Evolutionary conservation across 1,140 invertebrate genomes (phyloP).

Genomic region (Leptopilina clavipes): DNA sequence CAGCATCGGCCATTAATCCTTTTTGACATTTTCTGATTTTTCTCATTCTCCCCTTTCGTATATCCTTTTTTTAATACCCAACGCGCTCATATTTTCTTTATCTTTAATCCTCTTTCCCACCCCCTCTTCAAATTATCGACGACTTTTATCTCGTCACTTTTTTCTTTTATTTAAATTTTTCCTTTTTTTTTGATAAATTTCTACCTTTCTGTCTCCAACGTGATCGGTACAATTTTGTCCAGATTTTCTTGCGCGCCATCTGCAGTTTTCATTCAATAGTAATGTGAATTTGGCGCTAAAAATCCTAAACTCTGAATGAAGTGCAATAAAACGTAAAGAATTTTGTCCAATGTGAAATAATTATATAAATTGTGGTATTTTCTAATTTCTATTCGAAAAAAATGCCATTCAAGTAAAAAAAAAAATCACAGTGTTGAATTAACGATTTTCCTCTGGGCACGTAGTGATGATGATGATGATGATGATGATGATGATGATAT

Average conservation of each 20-base stretch:
- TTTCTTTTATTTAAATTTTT: not conserved
- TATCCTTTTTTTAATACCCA: not conserved
- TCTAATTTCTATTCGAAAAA: too few species aligned
- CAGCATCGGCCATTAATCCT: not conserved
- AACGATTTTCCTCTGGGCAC: not conserved
- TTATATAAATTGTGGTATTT: too few species aligned
- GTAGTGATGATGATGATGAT: not conserved
- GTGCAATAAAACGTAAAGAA: too few species aligned
- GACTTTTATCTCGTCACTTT: not conserved
- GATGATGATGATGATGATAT: too few species aligned
- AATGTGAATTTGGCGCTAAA: not conserved
- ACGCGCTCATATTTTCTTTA: not conserved
- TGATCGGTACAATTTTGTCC: not conserved
- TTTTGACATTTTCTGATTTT: not conserved
- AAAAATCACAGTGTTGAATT: not conserved
- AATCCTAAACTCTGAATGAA: not conserved
- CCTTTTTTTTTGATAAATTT: not conserved
- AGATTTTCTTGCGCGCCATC: slow-evolving; percentile 39
- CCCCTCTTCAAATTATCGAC: not conserved
- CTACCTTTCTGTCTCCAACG: not conserved
- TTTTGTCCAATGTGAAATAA: too few species aligned
- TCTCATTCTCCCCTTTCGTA: not conserved
- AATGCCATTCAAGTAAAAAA: too few species aligned
- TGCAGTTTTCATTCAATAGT: not conserved
- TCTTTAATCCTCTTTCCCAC: not conserved